Evolutionary conservation across 2,113 vertebrate species (phyloP), one percentile per base, ranked within the genome.

Genomic region (Turnix velox): DNA sequence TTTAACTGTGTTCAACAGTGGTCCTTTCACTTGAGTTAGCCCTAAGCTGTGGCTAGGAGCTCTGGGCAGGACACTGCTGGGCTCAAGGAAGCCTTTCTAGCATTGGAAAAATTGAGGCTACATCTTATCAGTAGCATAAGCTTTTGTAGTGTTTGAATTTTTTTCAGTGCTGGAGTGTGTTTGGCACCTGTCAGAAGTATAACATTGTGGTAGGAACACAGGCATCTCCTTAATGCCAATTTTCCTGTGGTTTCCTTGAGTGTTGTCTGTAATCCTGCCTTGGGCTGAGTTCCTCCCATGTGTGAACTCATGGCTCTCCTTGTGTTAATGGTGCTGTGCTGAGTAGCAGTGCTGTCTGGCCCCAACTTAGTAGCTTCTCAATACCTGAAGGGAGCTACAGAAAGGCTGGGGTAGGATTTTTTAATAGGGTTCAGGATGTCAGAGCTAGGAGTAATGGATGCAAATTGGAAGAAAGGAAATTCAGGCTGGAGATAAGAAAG

Each of bases 261-360:
- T 69, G 52, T 42, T 69, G 59, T 72, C 79, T 84, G 69, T 43
- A 46, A 74, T 55, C 67, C 65, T 82, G 28, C 46, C 57, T 35
- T 0, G 0, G 55, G 65, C 46, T 6, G 12, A 39, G 40, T 18
- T 74, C 48, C 40, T 35, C 33, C n/a, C 24, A 0, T 13, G 5
- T 42, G 68, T 90, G 62, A 78, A 18, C 31, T 84, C 12, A 0
- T 17, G 37, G 65, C 43, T 88, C 48, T 8, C 2, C 10, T 51
- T 16, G 51, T 51, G 15, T 63, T 42, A 33, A 14, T 12, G 14
- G 51, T 12, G 35, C 66, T 49, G 28, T 72, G 62, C 45, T 87
- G 55, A 6, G 83, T 19, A 59, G 35, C 30, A 12, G 39, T 6
- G 67, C 0, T 65, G 27, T 57, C 37, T 61, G 61, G 48, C 4